A percentile compares a stretch with the other conserved stretches of the same genome.
These are phyloP conservation scores for Karalla daura DNA, from an alignment of 2,797 vertebrate species.

Conservation along the genomic window DNA sequence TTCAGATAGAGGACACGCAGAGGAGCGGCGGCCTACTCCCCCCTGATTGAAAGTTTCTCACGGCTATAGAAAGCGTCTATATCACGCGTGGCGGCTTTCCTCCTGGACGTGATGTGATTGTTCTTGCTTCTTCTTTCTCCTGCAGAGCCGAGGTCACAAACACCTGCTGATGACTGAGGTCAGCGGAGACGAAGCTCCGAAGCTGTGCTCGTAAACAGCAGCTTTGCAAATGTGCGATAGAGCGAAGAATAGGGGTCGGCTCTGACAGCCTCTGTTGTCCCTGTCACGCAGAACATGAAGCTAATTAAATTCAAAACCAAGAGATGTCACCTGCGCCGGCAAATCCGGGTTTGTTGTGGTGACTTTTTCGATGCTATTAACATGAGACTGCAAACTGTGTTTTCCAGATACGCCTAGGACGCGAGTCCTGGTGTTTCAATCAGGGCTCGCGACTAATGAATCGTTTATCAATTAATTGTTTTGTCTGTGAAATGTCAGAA, in stretches of 20 bases:
- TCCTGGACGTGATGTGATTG: conserved; percentile 4
- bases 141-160: not conserved
- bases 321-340: not conserved
- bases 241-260: no score
- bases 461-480: not conserved
- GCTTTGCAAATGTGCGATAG: no score
- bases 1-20: no score
- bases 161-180: not conserved
- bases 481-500: not conserved
- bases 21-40: no score
- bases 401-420: not conserved
- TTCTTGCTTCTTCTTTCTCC: not conserved
- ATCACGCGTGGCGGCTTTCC: no score
- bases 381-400: not conserved
- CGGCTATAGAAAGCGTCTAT: no score
- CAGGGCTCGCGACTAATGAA: no score
- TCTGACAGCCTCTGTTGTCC: not conserved
- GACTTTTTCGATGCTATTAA: not conserved
- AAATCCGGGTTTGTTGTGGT: not conserved
- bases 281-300: not conserved
- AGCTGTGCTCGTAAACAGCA: no score
- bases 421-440: not conserved
- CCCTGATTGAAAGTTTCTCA: no score
- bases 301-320: not conserved
- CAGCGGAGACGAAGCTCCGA: not conserved